These are phyloP conservation scores for Diplosoma virens DNA, from an alignment of 23 tunicate species.

Conservation along the genomic window DNA sequence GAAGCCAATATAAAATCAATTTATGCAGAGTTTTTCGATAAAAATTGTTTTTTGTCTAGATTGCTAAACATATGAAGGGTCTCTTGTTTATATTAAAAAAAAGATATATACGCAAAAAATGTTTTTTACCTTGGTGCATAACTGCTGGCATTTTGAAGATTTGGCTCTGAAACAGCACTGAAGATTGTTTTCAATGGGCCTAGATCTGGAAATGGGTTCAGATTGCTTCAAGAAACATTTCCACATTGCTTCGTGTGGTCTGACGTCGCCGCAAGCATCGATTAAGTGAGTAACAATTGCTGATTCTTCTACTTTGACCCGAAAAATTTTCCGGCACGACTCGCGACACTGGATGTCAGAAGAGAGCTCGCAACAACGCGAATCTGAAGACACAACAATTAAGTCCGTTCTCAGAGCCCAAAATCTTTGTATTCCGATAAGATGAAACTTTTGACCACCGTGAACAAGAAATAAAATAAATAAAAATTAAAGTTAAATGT, in stretches of 20 bases:
- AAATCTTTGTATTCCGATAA: neutral
- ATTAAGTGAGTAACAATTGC: slow-evolving; percentile 31
- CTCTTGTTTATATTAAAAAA: too few relatives aligned
- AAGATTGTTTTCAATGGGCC: slow-evolving; percentile 14
- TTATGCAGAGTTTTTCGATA: too few relatives aligned
- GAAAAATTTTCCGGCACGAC: slow-evolving; percentile 41
- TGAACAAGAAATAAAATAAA: neutral
- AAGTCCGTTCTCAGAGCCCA: neutral
- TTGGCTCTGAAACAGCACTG: slow-evolving; percentile 64
- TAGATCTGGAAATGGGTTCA: neutral
- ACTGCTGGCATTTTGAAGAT: slow-evolving; percentile 41
- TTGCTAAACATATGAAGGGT: too few relatives aligned
- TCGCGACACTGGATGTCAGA: slow-evolving; percentile 16
- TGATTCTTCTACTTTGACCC: slow-evolving; percentile 16
- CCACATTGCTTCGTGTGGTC: slow-evolving; percentile 75
- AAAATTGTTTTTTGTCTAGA: too few relatives aligned
- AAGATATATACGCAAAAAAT: too few relatives aligned
- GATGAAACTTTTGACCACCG: neutral
- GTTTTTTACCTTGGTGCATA: slow-evolving; percentile 59
- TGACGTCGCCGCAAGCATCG: slow-evolving; percentile 53
- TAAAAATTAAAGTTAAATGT: neutral
- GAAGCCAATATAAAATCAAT: too few relatives aligned
- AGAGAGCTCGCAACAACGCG: slow-evolving; percentile 59
- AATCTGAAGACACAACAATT: slow-evolving; percentile 25
- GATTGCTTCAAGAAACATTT: slow-evolving; percentile 46